Percentiles rank a stretch among this genome's conserved stretches.
These are phyloP conservation scores for Lycia hirtaria DNA, from an alignment of 2,888 invertebrate species.

Conservation along the genomic window DNA sequence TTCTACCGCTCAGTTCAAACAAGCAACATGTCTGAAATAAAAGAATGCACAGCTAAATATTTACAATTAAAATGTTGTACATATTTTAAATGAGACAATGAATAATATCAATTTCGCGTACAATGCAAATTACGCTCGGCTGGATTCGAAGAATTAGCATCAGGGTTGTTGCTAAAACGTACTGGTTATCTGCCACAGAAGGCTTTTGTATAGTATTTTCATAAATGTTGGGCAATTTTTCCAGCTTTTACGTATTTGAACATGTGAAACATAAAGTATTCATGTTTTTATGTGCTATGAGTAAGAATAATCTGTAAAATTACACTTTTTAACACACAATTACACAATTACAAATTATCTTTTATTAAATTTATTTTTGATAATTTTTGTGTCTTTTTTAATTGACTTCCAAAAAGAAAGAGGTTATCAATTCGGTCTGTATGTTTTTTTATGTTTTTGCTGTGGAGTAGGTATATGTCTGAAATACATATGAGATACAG, in stretches of 20 bases:
- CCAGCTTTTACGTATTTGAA: neutral
- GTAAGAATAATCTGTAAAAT: too few species aligned
- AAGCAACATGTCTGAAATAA: neutral
- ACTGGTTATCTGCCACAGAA: conserved; percentile 21
- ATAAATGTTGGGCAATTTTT: conserved; percentile 5
- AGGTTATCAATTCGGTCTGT: too few species aligned
- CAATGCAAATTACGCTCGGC: conserved; percentile 24
- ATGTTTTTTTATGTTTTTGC: too few species aligned
- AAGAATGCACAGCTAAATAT: neutral
- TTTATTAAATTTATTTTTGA: too few species aligned
- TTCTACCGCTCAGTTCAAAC: too few species aligned
- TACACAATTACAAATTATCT: too few species aligned
- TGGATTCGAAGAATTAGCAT: conserved; percentile 25
- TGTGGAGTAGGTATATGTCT: too few species aligned
- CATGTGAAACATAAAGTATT: neutral
- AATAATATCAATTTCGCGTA: conserved; percentile 9
- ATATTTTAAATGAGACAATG: conserved; percentile 26
- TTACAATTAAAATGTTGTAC: neutral
- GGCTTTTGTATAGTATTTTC: conserved; percentile 8
- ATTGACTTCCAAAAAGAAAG: too few species aligned
- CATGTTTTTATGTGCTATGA: neutral
- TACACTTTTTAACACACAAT: too few species aligned
- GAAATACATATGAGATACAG: too few species aligned
- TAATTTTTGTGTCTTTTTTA: too few species aligned
- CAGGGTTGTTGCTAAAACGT: conserved; percentile 16